Evolutionary conservation across 2,888 invertebrate genomes (phyloP).

Genomic region (Acholoe squamosa): DNA sequence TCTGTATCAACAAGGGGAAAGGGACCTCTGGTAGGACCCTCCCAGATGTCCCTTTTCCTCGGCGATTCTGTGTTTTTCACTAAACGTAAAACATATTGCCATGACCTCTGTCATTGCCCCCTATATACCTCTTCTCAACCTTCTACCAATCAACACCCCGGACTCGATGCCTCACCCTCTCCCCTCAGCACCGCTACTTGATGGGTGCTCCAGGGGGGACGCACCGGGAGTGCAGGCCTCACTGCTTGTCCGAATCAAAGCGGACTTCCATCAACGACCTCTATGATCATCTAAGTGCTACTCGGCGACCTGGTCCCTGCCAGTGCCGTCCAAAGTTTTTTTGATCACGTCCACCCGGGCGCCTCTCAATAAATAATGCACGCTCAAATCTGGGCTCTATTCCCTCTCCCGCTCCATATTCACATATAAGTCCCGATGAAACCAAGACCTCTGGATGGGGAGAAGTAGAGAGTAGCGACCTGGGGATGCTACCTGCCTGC

Average conservation of each 20-base stretch:
- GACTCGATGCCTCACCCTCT: not conserved
- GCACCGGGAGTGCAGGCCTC: not conserved
- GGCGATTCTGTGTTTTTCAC: too few relatives aligned
- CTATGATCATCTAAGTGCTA: conserved; percentile 56
- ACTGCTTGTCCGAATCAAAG: conserved; percentile 41
- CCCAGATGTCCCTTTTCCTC: too few relatives aligned
- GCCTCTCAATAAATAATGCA: conserved; percentile 23
- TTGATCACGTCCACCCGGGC: conserved; percentile 44
- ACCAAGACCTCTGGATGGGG: too few relatives aligned
- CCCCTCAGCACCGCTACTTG: not conserved
- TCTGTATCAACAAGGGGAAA: too few relatives aligned
- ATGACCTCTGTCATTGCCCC: not conserved
- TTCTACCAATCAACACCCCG: not conserved
- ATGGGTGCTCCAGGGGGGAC: conserved; percentile 22
- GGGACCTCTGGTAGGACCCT: too few relatives aligned
- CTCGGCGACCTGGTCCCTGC: not conserved
- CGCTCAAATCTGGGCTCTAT: not conserved
- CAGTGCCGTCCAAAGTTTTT: not conserved
- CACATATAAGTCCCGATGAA: too few relatives aligned
- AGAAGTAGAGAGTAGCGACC: too few relatives aligned
- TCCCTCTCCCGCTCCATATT: not conserved
- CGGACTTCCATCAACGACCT: conserved; percentile 20
- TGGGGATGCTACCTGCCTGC: too few relatives aligned
- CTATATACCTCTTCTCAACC: not conserved
- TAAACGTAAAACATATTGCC: too few relatives aligned